These are phyloP conservation scores for Crotophaga sulcirostris DNA, from an alignment of 2,113 vertebrate species.

Conservation along the genomic window DNA sequence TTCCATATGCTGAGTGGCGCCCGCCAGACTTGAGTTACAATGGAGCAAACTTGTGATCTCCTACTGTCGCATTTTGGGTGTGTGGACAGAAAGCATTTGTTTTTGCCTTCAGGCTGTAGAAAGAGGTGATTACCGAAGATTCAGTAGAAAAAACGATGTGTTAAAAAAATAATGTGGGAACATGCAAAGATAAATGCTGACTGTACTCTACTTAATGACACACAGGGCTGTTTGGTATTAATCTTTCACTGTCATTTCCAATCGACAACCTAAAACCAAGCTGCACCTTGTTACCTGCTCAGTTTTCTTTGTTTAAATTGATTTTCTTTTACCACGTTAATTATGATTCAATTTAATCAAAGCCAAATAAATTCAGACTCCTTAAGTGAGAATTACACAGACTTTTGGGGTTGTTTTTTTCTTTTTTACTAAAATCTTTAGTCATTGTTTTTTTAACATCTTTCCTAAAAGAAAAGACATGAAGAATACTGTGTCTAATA, in stretches of 20 bases:
- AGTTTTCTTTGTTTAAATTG: not conserved
- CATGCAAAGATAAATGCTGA: not conserved
- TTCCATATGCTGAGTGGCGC: not conserved
- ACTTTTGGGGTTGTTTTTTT: not conserved
- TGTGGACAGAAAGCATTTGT: not conserved
- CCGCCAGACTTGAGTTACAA: not conserved
- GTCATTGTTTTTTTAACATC: not conserved
- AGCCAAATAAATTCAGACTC: not conserved
- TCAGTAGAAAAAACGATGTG: not conserved
- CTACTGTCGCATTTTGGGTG: not conserved
- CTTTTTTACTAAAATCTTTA: not conserved
- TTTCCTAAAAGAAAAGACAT: not conserved
- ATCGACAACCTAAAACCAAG: not conserved
- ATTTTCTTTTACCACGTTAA: not conserved
- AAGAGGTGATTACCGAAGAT: not conserved
- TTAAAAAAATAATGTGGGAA: not conserved
- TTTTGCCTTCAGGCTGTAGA: not conserved
- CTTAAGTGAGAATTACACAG: not conserved
- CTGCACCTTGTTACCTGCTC: not conserved
- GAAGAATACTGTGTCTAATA: not conserved
- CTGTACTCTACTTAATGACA: not conserved
- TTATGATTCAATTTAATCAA: not conserved
- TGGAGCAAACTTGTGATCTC: not conserved
- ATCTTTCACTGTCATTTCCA: not conserved
- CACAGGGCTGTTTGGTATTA: not conserved